Evolutionary conservation across 2,888 invertebrate genomes (phyloP).

Genomic region (Drosophila setosimentum): DNA sequence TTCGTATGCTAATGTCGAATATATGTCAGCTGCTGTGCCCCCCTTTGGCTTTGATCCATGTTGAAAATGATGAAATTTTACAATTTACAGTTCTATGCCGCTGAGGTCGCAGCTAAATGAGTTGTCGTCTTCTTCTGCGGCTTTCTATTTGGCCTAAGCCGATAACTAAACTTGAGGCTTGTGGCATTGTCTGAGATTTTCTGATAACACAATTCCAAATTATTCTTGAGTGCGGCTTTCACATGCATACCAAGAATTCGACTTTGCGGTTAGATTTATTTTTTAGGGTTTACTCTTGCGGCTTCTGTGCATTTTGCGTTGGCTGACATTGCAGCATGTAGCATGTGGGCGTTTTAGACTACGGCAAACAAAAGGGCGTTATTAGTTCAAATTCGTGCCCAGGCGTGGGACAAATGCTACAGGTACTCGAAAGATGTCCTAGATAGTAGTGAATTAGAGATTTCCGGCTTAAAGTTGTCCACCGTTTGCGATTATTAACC

Average conservation of each 20-base stretch:
- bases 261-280: constrained; percentile 35
- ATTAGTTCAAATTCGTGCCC: constrained; percentile 62
- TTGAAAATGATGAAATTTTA: constrained; percentile 65
- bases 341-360: constrained; percentile 37
- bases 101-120: constrained; percentile 49
- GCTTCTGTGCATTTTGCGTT: constrained; percentile 33
- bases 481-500: constrained; percentile 10
- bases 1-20: constrained; percentile 73
- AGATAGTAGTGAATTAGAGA: constrained; percentile 15
- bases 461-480: constrained; percentile 38
- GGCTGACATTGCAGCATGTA: constrained; percentile 7
- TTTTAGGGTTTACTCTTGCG: constrained; percentile 13
- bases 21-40: constrained; percentile 61
- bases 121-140: constrained; percentile 55
- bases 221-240: constrained; percentile 34
- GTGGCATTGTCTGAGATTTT: constrained; percentile 52
- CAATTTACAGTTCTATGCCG: constrained; percentile 31
- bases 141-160: constrained; percentile 47
- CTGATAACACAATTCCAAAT: constrained; percentile 67
- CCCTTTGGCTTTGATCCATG: constrained; percentile 38
- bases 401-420: constrained; percentile 44
- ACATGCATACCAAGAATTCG: constrained; percentile 35
- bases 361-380: constrained; percentile 56
- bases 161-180: constrained; percentile 41
- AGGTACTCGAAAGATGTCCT: constrained; percentile 25